Percentiles rank a stretch among this genome's conserved stretches.
phyloP scores from a whole-genome alignment of 2,113 vertebrate species.

The Barbus barbus region DNA sequence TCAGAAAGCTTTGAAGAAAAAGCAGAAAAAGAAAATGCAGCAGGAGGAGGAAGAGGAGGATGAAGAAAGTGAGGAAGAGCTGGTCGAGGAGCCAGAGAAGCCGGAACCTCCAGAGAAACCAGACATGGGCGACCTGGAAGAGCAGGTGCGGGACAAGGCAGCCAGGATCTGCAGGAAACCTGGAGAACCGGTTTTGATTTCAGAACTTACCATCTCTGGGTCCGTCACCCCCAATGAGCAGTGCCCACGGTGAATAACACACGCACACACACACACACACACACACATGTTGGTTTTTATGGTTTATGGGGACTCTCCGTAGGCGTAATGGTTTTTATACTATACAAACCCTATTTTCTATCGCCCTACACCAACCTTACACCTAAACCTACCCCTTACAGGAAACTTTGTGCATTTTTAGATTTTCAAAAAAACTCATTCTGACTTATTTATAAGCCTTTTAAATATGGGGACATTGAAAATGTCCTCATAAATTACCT shows the following conservation, averaged over 20 bases:
- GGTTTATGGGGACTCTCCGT: too few relatives aligned
- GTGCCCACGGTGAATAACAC: conserved; percentile 86
- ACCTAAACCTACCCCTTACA: too few relatives aligned
- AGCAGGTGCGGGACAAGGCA: conserved; percentile 83
- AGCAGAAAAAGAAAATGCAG: conserved; percentile 79
- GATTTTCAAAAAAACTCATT: too few relatives aligned
- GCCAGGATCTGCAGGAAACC: conserved; percentile 82
- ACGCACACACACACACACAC: too few relatives aligned
- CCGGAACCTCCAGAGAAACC: conserved; percentile 78
- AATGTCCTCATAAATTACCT: too few relatives aligned
- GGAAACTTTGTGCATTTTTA: too few relatives aligned
- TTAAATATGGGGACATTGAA: too few relatives aligned
- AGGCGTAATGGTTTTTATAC: too few relatives aligned
- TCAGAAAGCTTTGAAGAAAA: conserved; percentile 82
- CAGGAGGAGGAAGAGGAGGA: conserved; percentile 63
- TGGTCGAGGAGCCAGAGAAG: conserved; percentile 76
- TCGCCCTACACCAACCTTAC: too few relatives aligned
- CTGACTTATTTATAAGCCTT: too few relatives aligned
- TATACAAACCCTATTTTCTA: too few relatives aligned
- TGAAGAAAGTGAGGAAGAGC: conserved; percentile 64
- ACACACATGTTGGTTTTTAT: too few relatives aligned
- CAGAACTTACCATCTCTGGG: conserved; percentile 83
- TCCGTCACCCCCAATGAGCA: conserved; percentile 83
- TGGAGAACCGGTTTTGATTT: conserved; percentile 83
- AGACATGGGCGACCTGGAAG: conserved; percentile 71